Evolutionary conservation across 1,140 invertebrate species (phyloP).

Genomic region (Drosophila ficusphila): DNA sequence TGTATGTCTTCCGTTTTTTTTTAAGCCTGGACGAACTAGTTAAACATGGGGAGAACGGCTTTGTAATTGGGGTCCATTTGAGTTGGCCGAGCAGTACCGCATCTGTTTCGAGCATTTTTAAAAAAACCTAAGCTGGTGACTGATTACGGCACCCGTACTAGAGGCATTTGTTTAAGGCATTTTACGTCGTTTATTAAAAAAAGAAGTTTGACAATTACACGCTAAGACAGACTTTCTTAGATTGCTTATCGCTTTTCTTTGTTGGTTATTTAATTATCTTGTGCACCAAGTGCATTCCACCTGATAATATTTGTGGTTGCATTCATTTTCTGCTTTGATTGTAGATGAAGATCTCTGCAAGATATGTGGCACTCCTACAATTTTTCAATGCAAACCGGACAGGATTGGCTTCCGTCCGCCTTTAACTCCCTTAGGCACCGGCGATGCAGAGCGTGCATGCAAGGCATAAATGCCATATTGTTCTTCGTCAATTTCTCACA

Average conservation of each 20-base stretch:
- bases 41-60: conserved; percentile 92
- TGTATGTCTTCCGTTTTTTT: conserved; percentile 8
- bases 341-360: not conserved
- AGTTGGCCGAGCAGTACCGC: conserved; percentile 90
- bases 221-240: conserved; percentile 16
- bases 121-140: conserved; percentile 90
- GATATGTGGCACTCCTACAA: not conserved
- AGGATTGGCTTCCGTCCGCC: not conserved
- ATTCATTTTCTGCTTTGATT: not conserved
- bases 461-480: conserved; percentile 25
- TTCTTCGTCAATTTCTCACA: not conserved
- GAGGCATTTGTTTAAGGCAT: conserved; percentile 66
- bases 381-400: conserved; percentile 27
- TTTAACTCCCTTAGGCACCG: conserved; percentile 11
- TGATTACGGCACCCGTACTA: conserved; percentile 88
- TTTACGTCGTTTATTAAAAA: conserved; percentile 20
- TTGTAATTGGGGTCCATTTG: conserved; percentile 90
- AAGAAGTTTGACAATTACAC: conserved; percentile 14
- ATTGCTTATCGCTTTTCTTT: conserved; percentile 26
- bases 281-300: not conserved
- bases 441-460: conserved; percentile 48
- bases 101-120: conserved; percentile 92
- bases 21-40: conserved; percentile 93
- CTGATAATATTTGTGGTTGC: not conserved
- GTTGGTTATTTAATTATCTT: not conserved